Evolutionary conservation across 2,797 vertebrate genomes (phyloP), one percentile per base, ranked within the genome.

Genomic region (Eulemur mongoz): DNA sequence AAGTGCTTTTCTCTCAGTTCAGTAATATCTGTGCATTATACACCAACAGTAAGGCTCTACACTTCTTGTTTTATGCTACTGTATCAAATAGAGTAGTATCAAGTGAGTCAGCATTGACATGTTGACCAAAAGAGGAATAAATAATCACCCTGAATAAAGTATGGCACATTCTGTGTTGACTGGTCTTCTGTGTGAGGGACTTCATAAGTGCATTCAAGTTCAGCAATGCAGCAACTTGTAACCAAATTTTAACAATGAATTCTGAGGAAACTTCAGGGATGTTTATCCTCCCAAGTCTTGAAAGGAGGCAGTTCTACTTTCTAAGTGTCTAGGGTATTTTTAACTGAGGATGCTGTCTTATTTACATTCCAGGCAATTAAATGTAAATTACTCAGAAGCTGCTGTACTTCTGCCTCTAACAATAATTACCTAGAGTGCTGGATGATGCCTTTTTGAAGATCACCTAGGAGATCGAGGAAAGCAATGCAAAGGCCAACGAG

Each of bases 331-430:
- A 84, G 18, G 65, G 35, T 80, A 93, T 57, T 75, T 96, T 93
- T 88, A 96, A 84, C 52, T 79, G 81, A 90, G 48, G 79, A 67
- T 30, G 30, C 20, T 91, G 25, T 78, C 79, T 88, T 95, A 86
- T 95, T 97, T 92, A 88, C 81, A 92, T 57, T 40, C 61, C 18
- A 79, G 85, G 45, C 30, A 88, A 90, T 85, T 92, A 92, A 69
- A 70, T 75, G 81, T 78, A 76, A 54, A 84, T 81, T 84, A 90
- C 81, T 85, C 76, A 65, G 87, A 96, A 70, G n/a, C 2, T 4
- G 83, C 50, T 52, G 69, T 43, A 43, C 80, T 80, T 93, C 65
- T 89, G 67, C 38, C 32, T 80, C 48, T 40, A 25, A 95, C 38
- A 72, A 67, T 57, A 80, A 86, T 76, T n/a, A 84, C 30, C 70